A percentile compares a stretch with the other conserved stretches of the same genome.
phyloP scores from a whole-genome alignment of 2,797 vertebrate species.

The Pangasius macronema region DNA sequence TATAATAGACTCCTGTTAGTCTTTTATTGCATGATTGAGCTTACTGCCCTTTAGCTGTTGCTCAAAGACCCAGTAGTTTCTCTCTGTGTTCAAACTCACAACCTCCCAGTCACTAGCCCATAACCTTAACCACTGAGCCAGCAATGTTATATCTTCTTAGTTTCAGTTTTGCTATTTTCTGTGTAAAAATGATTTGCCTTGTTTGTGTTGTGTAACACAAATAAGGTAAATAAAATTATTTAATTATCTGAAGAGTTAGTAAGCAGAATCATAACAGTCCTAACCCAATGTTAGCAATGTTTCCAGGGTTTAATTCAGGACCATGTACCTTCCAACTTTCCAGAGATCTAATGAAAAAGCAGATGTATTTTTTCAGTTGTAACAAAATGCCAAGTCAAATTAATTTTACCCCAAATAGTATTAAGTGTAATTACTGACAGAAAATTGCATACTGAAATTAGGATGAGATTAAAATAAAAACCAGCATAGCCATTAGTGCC shows the following conservation, averaged over 20 bases:
- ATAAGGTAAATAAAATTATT: neutral
- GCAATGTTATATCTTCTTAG: neutral
- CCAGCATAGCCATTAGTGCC: neutral
- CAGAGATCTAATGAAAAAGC: neutral
- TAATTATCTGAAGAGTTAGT: neutral
- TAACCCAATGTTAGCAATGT: neutral
- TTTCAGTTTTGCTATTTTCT: neutral
- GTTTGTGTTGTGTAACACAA: neutral
- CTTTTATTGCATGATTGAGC: neutral
- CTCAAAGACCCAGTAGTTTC: neutral
- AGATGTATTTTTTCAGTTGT: slow-evolving; percentile 11
- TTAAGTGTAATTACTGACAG: slow-evolving; percentile 3
- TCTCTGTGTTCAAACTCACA: neutral
- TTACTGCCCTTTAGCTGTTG: neutral
- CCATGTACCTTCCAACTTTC: neutral
- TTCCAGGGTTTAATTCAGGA: neutral
- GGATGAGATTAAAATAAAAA: slow-evolving; percentile 3
- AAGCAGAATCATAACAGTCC: neutral
- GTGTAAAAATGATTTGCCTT: neutral
- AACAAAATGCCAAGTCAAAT: neutral
- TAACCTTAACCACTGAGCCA: neutral
- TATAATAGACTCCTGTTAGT: neutral
- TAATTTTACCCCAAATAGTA: neutral
- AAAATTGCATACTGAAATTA: slow-evolving; percentile 10
- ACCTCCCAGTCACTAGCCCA: neutral